Percentiles rank a stretch among this genome's conserved stretches.
Evolutionary conservation across 2,113 vertebrate species (phyloP).

Genomic region (Saccopteryx leptura): DNA sequence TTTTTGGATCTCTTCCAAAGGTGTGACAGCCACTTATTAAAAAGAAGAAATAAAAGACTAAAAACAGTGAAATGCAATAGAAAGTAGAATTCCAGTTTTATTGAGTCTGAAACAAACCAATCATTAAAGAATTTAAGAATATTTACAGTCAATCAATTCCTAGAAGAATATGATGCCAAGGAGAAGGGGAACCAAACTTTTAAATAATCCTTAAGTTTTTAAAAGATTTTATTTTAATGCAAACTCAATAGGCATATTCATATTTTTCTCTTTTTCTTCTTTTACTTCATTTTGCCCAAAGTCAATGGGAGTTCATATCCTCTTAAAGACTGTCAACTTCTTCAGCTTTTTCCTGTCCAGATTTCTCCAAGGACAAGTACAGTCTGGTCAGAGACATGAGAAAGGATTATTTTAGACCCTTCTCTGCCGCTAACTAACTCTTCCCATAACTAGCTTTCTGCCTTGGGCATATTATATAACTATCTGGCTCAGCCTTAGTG

Average conservation of each 20-base stretch:
- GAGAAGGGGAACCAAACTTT: not conserved
- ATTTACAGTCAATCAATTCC: not conserved
- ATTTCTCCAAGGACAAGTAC: not conserved
- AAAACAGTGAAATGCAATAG: not conserved
- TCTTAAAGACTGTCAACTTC: not conserved
- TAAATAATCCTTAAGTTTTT: not conserved
- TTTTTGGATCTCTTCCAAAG: not conserved
- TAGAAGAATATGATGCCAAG: slow-evolving; percentile 6
- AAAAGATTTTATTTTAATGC: not conserved
- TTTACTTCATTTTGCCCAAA: not conserved
- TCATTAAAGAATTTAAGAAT: not conserved
- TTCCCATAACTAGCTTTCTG: not conserved
- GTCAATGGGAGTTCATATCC: not conserved
- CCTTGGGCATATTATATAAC: not conserved
- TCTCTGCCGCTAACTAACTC: not conserved
- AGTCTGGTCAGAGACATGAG: not conserved
- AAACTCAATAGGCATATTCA: not conserved
- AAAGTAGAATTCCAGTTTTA: not conserved
- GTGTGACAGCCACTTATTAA: not conserved
- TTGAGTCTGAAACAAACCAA: not conserved
- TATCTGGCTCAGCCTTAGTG: not conserved
- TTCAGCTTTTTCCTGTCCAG: not conserved
- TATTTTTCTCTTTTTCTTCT: not conserved
- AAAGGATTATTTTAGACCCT: slow-evolving; percentile 4
- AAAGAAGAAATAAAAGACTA: not conserved